These are phyloP conservation scores for Colaptes auratus DNA, from an alignment of 2,113 vertebrate genomes.

Conservation along the genomic window DNA sequence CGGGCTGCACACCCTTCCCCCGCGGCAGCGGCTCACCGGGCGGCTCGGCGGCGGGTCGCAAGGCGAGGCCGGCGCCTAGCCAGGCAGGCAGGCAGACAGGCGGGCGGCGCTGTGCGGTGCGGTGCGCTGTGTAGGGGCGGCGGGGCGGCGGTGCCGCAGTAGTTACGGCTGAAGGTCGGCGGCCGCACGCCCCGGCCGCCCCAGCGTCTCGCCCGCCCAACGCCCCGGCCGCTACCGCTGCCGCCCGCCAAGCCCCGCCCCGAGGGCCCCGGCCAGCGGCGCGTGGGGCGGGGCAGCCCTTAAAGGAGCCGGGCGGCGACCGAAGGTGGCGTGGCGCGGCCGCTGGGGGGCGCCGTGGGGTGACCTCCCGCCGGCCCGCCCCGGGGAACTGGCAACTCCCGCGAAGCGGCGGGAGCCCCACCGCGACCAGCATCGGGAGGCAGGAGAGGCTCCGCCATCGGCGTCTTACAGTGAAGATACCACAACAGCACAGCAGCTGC, in stretches of 20 bases:
- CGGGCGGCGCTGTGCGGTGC: background rate
- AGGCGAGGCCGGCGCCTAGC: background rate
- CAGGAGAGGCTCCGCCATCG: accelerated
- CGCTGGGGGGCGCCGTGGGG: background rate
- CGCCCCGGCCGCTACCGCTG: background rate
- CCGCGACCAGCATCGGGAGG: accelerated
- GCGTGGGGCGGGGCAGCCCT: background rate
- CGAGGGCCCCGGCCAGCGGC: background rate
- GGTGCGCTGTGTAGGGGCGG: background rate
- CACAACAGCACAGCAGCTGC: background rate
- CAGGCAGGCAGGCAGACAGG: too few relatives aligned
- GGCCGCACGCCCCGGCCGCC: background rate
- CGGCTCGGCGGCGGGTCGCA: background rate
- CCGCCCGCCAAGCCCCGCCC: background rate
- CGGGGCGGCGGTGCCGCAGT: background rate
- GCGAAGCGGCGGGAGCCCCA: accelerated
- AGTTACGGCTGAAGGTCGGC: background rate
- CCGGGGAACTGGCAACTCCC: too few relatives aligned
- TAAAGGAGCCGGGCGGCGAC: slow-evolving; percentile 29
- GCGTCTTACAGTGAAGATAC: accelerated
- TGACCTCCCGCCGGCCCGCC: too few relatives aligned
- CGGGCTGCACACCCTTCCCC: background rate
- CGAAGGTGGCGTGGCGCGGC: background rate
- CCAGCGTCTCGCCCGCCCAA: background rate
- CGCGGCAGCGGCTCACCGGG: slow-evolving; percentile 49